Evolutionary conservation across 2,888 invertebrate species (phyloP), one percentile per base, ranked within the genome.

Genomic region (Andricus curvator): DNA sequence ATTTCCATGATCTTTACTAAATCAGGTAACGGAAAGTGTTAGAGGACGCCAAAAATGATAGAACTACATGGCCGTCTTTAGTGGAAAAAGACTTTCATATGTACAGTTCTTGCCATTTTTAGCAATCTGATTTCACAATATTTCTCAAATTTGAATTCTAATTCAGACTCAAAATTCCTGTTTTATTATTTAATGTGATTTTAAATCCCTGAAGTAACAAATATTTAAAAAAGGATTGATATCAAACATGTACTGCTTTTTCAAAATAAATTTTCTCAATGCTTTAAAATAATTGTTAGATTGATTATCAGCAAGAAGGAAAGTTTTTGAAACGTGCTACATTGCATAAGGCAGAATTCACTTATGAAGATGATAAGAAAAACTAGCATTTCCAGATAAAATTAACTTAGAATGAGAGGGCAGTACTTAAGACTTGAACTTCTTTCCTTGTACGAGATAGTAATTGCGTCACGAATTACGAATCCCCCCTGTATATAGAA

Each of bases 401-500:
- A 56, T 74, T 29, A 33, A 56, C 20, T 74, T 74, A 20, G 51
- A 29, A 70, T 70, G 51, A 74, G 74, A n/a, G 29, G 64, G 29
- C 64, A 64, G 33, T 56, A 56, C 56, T 74, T 74, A 37, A 56
- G 22, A 22, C 74, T 74, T 56, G 33, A 56, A 74, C 74, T 56
- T 74, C 74, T 74, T 74, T 74, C 74, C 74, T 56, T 74, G 25
- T 74, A 56, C n/a, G 56, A 56, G 33, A 56, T 20, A 33, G 37
- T 56, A 74, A 74, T 74, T 74, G 60, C 74, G 56, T 74, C 74
- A 74, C n/a, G 74, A 74, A 74, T 74, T 74, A 56, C 74, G 33
- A 74, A 56, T 74, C 70, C 74, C 74, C 74, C 48, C 74, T 74
- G 56, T 74, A 56, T 74, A 74, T 74, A 74, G 74, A 74, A 74